These are phyloP conservation scores for Megaceryle maxima DNA, from an alignment of 2,113 vertebrate genomes.

Conservation along the genomic window DNA sequence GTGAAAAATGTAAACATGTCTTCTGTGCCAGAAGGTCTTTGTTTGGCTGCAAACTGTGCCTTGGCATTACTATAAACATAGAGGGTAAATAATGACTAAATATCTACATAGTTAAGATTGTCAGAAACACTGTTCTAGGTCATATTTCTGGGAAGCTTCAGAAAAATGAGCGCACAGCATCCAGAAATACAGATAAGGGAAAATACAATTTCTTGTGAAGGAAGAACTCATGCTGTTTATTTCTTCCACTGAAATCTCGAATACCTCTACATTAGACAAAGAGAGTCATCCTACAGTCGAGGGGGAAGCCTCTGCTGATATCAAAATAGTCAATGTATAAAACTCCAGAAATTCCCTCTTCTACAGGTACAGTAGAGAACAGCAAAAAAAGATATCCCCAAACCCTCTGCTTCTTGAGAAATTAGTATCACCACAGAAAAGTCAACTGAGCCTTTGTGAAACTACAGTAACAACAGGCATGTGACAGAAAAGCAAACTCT, in stretches of 20 bases:
- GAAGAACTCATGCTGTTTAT: background rate
- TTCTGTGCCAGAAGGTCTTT: background rate
- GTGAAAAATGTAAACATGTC: background rate
- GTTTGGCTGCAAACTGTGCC: background rate
- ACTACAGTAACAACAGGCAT: background rate
- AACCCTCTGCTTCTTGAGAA: background rate
- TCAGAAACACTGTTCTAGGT: background rate
- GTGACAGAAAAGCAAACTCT: background rate
- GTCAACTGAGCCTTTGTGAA: background rate
- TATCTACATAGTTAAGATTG: background rate
- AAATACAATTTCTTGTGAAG: background rate
- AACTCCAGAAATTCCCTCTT: background rate
- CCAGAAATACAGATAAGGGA: background rate
- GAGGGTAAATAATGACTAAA: background rate
- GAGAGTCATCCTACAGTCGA: background rate
- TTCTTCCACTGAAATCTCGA: background rate
- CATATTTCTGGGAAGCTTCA: background rate
- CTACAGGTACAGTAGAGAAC: background rate
- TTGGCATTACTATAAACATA: background rate
- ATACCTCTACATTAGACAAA: background rate
- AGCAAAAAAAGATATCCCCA: background rate
- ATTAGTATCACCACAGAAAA: background rate
- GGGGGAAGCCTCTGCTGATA: background rate
- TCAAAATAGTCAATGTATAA: background rate
- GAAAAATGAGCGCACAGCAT: background rate